phyloP scores from a whole-genome alignment of 2,888 invertebrate species.

The Amphipoea lucens region DNA sequence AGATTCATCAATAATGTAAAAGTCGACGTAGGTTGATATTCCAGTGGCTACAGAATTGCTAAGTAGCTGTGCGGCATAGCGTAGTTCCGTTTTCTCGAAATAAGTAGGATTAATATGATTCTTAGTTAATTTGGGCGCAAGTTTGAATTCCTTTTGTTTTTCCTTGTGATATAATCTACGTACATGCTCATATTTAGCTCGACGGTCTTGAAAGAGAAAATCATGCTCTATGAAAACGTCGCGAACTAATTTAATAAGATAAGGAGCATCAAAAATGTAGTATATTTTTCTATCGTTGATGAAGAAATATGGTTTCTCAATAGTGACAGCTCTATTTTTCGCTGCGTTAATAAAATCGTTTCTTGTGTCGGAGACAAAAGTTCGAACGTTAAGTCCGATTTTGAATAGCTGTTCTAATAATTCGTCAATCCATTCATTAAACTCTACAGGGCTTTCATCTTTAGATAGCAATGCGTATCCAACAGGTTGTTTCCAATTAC shows the following conservation, averaged over 20 bases:
- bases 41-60: slow-evolving; percentile 69
- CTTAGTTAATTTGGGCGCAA: slow-evolving; percentile 67
- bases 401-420: slow-evolving; percentile 58
- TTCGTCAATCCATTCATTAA: slow-evolving; percentile 65
- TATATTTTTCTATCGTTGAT: slow-evolving; percentile 66
- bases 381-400: slow-evolving; percentile 63
- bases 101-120: slow-evolving; percentile 66
- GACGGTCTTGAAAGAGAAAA: slow-evolving; percentile 61
- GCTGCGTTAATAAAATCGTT: slow-evolving; percentile 57
- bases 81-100: slow-evolving; percentile 65
- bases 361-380: slow-evolving; percentile 59
- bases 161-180: slow-evolving; percentile 62
- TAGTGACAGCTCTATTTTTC: slow-evolving; percentile 55
- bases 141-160: slow-evolving; percentile 53
- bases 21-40: slow-evolving; percentile 52
- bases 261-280: slow-evolving; percentile 69
- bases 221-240: slow-evolving; percentile 65
- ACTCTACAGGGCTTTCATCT: slow-evolving; percentile 43
- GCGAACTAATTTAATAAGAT: slow-evolving; percentile 67
- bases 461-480: slow-evolving; percentile 61
- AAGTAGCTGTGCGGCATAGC: slow-evolving; percentile 67
- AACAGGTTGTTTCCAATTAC: slow-evolving; percentile 62
- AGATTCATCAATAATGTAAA: slow-evolving; percentile 6
- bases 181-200: slow-evolving; percentile 69
- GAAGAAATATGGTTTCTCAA: slow-evolving; percentile 64